phyloP scores from a whole-genome alignment of 1,140 invertebrate genomes.

The Rhynchophorus ferrugineus region DNA sequence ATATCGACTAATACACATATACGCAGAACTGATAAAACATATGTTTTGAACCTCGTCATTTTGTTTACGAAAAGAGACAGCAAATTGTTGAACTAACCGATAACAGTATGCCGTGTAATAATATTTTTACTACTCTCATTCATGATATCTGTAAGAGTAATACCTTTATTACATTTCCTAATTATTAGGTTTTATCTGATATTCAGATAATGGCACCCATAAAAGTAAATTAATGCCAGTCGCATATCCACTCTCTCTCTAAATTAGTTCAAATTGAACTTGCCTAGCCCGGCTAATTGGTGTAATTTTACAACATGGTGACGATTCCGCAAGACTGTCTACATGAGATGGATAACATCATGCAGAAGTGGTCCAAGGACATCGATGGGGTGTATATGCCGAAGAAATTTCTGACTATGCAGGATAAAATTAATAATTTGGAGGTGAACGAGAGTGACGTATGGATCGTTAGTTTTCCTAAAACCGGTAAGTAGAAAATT shows the following conservation, averaged over 20 bases:
- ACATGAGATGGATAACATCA: constrained; percentile 1
- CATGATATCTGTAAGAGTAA: not conserved
- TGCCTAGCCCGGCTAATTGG: not conserved
- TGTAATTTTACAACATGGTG: not conserved
- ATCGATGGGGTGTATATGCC: constrained; percentile 27
- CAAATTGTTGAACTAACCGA: no score
- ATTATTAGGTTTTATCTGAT: not conserved
- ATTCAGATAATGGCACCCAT: constrained; percentile 3
- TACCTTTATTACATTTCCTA: not conserved
- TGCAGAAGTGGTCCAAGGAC: constrained; percentile 5
- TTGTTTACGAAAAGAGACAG: no score
- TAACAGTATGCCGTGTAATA: no score
- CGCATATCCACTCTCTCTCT: not conserved
- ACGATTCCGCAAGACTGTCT: not conserved
- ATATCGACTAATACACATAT: no score
- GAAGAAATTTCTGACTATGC: constrained; percentile 20
- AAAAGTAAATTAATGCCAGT: not conserved
- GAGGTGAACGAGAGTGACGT: constrained; percentile 27
- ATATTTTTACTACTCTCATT: not conserved
- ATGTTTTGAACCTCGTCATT: no score
- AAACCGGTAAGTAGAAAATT: constrained; percentile 33
- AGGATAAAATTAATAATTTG: constrained; percentile 25
- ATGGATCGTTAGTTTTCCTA: constrained; percentile 31
- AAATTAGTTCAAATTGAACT: not conserved
- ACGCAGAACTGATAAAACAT: no score